Conservation (phyloP, 2,797 vertebrate species). For the Rhyacichthys aspro region DNA sequence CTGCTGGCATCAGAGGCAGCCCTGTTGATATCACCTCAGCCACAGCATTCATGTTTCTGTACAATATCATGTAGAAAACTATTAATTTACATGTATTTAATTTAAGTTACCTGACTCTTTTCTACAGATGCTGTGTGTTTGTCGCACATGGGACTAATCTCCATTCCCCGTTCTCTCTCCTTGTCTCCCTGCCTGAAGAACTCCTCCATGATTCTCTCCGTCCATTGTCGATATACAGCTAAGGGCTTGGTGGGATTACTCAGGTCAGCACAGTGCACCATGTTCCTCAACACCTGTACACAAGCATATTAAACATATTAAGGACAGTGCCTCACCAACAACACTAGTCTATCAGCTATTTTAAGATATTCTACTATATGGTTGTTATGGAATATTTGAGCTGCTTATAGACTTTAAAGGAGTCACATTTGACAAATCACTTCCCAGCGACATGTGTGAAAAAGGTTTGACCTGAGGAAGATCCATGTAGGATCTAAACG, state of each 20-base stretch:
- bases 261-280: constrained; percentile 96
- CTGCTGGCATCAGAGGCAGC: constrained; percentile 55
- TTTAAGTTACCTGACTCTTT: constrained; percentile 88
- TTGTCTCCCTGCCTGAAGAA: constrained; percentile 95
- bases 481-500: too few species aligned
- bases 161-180: constrained; percentile 92
- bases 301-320: constrained; percentile 5
- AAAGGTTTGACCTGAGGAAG: too few species aligned
- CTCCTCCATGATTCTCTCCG: constrained; percentile 94
- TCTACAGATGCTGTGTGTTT: constrained; percentile 95
- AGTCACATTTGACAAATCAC: too few species aligned
- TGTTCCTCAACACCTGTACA: constrained; percentile 84
- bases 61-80: neutral
- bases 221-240: constrained; percentile 93
- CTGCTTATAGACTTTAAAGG: too few species aligned
- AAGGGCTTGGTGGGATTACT: constrained; percentile 96
- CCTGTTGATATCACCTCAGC: constrained; percentile 41
- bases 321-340: too few species aligned
- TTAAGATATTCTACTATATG: too few species aligned
- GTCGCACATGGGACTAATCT: constrained; percentile 97
- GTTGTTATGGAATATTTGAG: too few species aligned
- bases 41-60: constrained; percentile 36
- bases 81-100: too few species aligned
- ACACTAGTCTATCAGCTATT: too few species aligned
- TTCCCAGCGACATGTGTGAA: too few species aligned